Base-by-base conservation (phyloP, 1,140 invertebrate genomes). In the Leptinotarsa lineolata region DNA sequence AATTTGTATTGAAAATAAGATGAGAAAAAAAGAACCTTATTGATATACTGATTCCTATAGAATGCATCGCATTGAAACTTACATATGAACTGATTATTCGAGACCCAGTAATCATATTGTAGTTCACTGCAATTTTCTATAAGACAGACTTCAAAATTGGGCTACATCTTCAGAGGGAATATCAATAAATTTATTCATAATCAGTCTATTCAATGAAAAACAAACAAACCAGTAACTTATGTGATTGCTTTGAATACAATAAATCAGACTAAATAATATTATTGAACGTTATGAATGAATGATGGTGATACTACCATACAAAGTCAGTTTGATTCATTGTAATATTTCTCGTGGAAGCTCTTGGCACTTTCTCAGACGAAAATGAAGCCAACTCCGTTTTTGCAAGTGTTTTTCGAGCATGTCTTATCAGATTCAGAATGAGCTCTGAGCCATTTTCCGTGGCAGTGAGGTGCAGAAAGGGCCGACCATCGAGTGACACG, bases 381-480 rank as follows among this genome's bases (percentile, higher is more conserved):
- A 79, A 91, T 91, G 80, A 91, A 92, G 80, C 90, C 87, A 4
- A 89, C 86, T 65, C 88, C 87, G 18, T 84, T 83, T 80, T 90
- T 89, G 81, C 87, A 89, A 66, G 86, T 81, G 44, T 77, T 78
- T 12, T 75, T 84, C 45, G 84, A 82, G 63, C 85, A 86, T 81
- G 85, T 86, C 81, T 86, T 88, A 78, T 89, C 89, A 12, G 83
- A 86, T 68, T 86, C 88, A 18, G 88, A 85, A 68, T 87, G 87
- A 13, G 90, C 86, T 20, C 92, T 88, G n/a, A 92, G 83, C 93
- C 93, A 95, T 83, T 94, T 93, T 46, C 94, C 94, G 77, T 93
- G 92, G 83, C 94, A 95, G 75, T 92, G 92, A 12, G 92, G 90
- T 45, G 90, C 90, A 18, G 92, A 89, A 18, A 95, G 86, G 48